These are phyloP conservation scores for Galbula dea DNA, from an alignment of 2,113 vertebrate genomes.

Conservation along the genomic window DNA sequence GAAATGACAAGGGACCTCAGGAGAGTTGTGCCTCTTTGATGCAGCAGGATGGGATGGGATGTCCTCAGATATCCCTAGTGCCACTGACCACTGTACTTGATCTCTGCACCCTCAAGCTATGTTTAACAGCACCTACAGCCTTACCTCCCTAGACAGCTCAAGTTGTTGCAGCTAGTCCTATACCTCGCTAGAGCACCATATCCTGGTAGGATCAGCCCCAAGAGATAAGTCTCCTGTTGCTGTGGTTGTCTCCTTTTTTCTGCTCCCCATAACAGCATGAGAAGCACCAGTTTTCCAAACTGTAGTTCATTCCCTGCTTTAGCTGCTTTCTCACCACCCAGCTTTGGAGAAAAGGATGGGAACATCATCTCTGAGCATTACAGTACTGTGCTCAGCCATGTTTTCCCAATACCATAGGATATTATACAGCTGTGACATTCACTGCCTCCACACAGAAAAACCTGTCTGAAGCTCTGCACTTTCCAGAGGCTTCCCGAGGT, in stretches of 20 bases:
- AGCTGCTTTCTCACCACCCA: not conserved
- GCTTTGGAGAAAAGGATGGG: not conserved
- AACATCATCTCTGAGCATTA: not conserved
- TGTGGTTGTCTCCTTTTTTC: accelerated
- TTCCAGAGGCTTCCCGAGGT: not conserved
- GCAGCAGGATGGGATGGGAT: not conserved
- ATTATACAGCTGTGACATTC: not conserved
- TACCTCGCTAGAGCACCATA: not conserved
- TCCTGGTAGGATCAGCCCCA: not conserved
- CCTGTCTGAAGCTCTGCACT: not conserved
- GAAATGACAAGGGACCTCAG: not conserved
- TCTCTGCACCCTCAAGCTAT: not conserved
- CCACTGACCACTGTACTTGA: not conserved
- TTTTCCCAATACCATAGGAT: not conserved
- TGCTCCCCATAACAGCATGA: accelerated
- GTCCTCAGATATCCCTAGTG: not conserved
- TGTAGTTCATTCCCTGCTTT: not conserved
- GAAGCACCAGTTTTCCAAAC: not conserved
- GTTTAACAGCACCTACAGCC: not conserved
- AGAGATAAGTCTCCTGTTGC: not conserved
- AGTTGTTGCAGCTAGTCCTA: not conserved
- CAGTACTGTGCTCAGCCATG: accelerated
- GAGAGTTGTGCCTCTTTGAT: not conserved
- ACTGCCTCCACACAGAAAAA: not conserved
- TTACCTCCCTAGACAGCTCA: not conserved